phyloP scores from a whole-genome alignment of 2,797 vertebrate species.

The Acanthiza pusilla region DNA sequence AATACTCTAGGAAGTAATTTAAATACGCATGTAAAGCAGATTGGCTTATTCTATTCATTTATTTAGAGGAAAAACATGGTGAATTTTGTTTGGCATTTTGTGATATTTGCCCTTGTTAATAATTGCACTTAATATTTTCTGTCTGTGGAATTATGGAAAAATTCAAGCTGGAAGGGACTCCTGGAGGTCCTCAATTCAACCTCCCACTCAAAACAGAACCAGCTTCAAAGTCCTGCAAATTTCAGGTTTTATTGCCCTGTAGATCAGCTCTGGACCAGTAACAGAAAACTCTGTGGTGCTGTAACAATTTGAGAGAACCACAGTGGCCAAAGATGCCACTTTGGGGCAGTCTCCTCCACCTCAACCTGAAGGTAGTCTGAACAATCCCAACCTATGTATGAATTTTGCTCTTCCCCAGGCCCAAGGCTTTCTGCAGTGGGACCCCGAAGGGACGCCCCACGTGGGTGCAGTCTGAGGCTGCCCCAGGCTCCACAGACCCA shows the following conservation, averaged over 20 bases:
- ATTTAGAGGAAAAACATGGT: not conserved
- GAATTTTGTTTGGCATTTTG: not conserved
- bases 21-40: not conserved
- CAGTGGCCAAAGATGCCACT: not conserved
- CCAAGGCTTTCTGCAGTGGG: not conserved
- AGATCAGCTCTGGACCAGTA: not conserved
- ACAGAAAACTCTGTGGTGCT: not conserved
- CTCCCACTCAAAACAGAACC: not conserved
- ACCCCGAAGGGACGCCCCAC: rapidly evolving
- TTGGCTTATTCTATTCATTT: not conserved
- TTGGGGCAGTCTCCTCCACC: not conserved
- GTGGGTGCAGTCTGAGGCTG: not conserved
- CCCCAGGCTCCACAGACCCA: not conserved
- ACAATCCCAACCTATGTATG: not conserved
- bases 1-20: not conserved
- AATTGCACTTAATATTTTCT: not conserved
- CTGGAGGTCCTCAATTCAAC: not conserved
- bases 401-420: not conserved
- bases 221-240: not conserved
- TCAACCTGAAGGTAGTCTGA: not conserved
- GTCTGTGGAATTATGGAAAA: not conserved
- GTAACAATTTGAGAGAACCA: not conserved
- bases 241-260: not conserved
- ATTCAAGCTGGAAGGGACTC: not conserved
- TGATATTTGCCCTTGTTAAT: not conserved